Base-by-base conservation (phyloP, 2,888 invertebrate genomes). In the Gryllus longicercus region DNA sequence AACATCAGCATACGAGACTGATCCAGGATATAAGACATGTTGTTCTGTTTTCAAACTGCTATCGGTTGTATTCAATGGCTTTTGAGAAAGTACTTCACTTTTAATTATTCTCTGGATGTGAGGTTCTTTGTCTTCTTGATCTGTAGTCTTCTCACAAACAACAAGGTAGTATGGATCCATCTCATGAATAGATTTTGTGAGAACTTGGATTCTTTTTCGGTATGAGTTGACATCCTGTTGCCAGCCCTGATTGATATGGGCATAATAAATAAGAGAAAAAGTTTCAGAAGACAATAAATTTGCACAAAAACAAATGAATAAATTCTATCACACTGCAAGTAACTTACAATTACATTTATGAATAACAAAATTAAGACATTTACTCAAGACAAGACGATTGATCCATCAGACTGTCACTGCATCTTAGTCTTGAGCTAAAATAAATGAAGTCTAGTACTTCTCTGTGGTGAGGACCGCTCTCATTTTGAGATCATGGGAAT, bases 191-290 rank as follows among this genome's bases (percentile, higher is more conserved):
- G 91, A 89, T 88, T 91, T 90, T 87, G 91, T 90, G 89, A 94
- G 91, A 87, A 90, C 90, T 90, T 91, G 91, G 89, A 93, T 92
- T 88, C 91, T 92, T 88, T 91, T 91, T 89, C 90, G 90, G 89
- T 88, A 90, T 89, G 90, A 90, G 87, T 91, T 91, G 88, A 91
- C 89, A 88, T 89, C 88, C 87, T 88, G 88, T 87, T 89, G 90
- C 87, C 89, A 88, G 88, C 91, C 92, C 92, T 93, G 90, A 84
- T 84, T 85, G 84, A 78, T 74, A 79, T 79, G 77, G 38, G 38
- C 38, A 38, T 38, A 38, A 38, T 38, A 38, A 38, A 38, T 38
- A 38, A 38, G 38, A 38, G 38, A 38, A 38, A 38, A 38, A 38
- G 38, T 38, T 38, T 38, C 38, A 38, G 38, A 38, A 38, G 38